Evolutionary conservation across 2,888 invertebrate genomes (phyloP).

Genomic region (Myopa testacea): DNA sequence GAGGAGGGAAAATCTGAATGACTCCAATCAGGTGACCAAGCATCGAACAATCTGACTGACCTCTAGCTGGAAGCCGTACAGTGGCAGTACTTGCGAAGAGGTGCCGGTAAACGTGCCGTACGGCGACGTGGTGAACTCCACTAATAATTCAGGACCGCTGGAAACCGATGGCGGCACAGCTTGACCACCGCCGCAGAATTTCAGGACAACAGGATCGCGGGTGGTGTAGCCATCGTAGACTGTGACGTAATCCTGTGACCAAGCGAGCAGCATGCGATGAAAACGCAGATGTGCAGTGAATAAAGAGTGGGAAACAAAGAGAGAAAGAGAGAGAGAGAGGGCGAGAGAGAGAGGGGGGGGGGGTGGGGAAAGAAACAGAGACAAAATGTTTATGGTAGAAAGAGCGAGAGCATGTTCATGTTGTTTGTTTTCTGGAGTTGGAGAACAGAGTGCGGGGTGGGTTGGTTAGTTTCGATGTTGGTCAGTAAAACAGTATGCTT

Average conservation of each 20-base stretch:
- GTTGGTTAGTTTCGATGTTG: not conserved
- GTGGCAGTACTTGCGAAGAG: slow-evolving; percentile 80
- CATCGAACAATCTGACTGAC: slow-evolving; percentile 69
- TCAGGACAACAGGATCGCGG: slow-evolving; percentile 86
- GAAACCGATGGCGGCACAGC: slow-evolving; percentile 87
- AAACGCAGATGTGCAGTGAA: slow-evolving; percentile 52
- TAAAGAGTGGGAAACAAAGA: slow-evolving; percentile 29
- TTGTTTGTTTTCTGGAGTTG: slow-evolving; percentile 24
- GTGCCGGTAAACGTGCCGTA: slow-evolving; percentile 86
- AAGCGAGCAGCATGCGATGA: slow-evolving; percentile 20
- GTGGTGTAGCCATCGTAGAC: slow-evolving; percentile 91
- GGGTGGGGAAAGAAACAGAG: slow-evolving; percentile 18
- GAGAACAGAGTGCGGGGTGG: slow-evolving; percentile 39
- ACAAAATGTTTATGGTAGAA: slow-evolving; percentile 22
- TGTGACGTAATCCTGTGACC: slow-evolving; percentile 81
- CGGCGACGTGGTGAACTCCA: slow-evolving; percentile 90
- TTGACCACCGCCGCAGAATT: slow-evolving; percentile 91
- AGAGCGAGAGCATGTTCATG: slow-evolving; percentile 21
- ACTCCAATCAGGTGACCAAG: not conserved
- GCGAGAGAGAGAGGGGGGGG: not conserved
- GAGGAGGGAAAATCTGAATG: slow-evolving; percentile 1
- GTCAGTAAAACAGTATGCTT: too few relatives aligned
- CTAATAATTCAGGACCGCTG: slow-evolving; percentile 87
- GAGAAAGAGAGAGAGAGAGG: slow-evolving; percentile 22
- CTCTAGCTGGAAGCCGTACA: slow-evolving; percentile 91